Conservation (phyloP, 2,888 invertebrate genomes). For the Agriopis aurantiaria region DNA sequence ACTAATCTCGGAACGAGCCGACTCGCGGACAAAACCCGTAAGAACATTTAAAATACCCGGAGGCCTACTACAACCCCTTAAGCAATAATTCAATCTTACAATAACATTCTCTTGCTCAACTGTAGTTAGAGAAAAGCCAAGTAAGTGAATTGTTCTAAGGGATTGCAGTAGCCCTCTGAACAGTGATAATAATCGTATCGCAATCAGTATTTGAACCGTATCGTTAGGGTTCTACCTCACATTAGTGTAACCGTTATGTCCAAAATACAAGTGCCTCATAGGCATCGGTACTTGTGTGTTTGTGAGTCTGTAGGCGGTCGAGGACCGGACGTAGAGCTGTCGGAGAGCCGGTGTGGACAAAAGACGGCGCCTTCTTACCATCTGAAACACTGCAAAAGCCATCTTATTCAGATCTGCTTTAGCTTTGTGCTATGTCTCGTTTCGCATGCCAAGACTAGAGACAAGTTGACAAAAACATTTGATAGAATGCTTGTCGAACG, state of each 20-base stretch:
- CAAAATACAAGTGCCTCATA: conserved; percentile 47
- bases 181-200: conserved; percentile 36
- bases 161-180: not conserved
- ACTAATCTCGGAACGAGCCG: not conserved
- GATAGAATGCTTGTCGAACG: not conserved
- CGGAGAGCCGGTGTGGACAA: conserved; percentile 28
- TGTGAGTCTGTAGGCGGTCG: conserved; percentile 34
- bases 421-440: not conserved
- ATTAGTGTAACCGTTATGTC: conserved; percentile 52
- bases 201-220: conserved; percentile 56
- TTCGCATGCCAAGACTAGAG: not conserved
- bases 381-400: not conserved
- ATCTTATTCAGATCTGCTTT: not conserved
- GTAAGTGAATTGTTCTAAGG: not conserved
- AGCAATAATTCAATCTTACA: not conserved
- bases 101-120: not conserved
- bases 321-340: conserved; percentile 30
- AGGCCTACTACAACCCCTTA: not conserved
- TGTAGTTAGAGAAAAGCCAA: not conserved
- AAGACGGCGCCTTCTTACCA: conserved; percentile 16
- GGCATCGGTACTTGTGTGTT: conserved; percentile 43
- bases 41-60: not conserved
- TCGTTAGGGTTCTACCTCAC: conserved; percentile 61
- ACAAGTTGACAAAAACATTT: not conserved
- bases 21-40: not conserved